These are phyloP conservation scores for Argyresthia albistria DNA, from an alignment of 2,888 invertebrate genomes.

Conservation along the genomic window DNA sequence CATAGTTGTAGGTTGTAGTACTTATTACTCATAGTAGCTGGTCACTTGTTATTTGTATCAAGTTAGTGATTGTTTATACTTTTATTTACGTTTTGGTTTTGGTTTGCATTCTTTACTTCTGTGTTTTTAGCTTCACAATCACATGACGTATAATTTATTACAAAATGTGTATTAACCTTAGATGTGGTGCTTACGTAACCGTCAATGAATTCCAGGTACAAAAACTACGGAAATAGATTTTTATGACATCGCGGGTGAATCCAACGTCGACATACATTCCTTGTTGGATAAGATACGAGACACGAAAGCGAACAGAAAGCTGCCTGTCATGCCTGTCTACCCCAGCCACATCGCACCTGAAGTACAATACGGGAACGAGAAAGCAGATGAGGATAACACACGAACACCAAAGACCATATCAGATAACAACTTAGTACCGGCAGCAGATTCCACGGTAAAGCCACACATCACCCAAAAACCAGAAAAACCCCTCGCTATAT, in stretches of 20 bases:
- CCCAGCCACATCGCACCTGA: slow-evolving; percentile 59
- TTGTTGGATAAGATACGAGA: slow-evolving; percentile 27
- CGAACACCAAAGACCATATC: slow-evolving; percentile 41
- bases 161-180: too few species aligned
- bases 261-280: slow-evolving; percentile 27
- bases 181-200: neutral
- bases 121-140: too few species aligned
- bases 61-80: too few species aligned
- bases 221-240: slow-evolving; percentile 63
- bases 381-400: slow-evolving; percentile 43
- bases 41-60: too few species aligned
- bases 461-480: slow-evolving; percentile 62
- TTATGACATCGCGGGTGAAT: slow-evolving; percentile 42
- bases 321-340: slow-evolving; percentile 48
- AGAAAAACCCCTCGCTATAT: slow-evolving; percentile 54
- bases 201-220: slow-evolving; percentile 46
- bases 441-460: slow-evolving; percentile 47
- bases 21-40: too few species aligned
- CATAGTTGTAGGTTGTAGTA: too few species aligned
- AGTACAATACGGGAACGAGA: slow-evolving; percentile 66
- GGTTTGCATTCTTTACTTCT: neutral
- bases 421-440: slow-evolving; percentile 18
- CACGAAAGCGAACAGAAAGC: slow-evolving; percentile 25
- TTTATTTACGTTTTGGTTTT: too few species aligned
- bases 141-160: neutral